Conservation (phyloP, 2,113 vertebrate species). For the Corydoras maculifer region DNA sequence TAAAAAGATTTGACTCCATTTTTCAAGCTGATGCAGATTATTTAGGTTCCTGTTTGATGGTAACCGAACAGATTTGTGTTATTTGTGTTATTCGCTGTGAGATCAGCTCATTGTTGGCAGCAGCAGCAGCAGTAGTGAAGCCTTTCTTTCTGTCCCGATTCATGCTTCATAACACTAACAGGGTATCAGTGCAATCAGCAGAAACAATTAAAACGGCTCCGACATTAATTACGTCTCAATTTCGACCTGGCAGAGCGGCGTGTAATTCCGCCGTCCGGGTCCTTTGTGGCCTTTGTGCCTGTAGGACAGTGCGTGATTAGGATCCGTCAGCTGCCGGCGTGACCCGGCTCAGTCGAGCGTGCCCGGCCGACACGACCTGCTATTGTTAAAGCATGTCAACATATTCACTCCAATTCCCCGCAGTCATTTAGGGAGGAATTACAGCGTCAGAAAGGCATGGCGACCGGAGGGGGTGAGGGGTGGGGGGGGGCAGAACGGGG, state of each 20-base stretch:
- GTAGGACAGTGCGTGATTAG: constrained; percentile 89
- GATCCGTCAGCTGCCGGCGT: constrained; percentile 88
- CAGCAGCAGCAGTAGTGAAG: too few relatives aligned
- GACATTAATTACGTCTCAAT: constrained; percentile 96
- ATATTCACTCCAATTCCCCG: constrained; percentile 99
- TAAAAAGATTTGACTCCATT: too few relatives aligned
- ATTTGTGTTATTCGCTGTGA: too few relatives aligned
- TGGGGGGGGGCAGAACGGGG: constrained; percentile 48
- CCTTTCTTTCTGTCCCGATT: too few relatives aligned
- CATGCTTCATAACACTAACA: too few relatives aligned
- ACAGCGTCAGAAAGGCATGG: constrained; percentile 61
- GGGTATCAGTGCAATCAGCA: constrained; percentile 74
- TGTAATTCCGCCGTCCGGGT: constrained; percentile 60
- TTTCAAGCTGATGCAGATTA: too few relatives aligned
- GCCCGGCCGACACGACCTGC: constrained; percentile 86
- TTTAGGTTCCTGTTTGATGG: too few relatives aligned
- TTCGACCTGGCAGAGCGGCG: constrained; percentile 82
- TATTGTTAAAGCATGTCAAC: constrained; percentile 98
- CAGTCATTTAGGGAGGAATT: constrained; percentile 77
- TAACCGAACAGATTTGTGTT: too few relatives aligned
- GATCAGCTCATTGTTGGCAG: too few relatives aligned
- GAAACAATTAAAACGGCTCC: constrained; percentile 95
- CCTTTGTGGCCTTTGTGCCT: constrained; percentile 81
- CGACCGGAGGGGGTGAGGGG: constrained; percentile 50
- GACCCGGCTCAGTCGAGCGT: constrained; percentile 81